Percentiles rank a stretch among this genome's conserved stretches.
phyloP scores from a whole-genome alignment of 1,140 invertebrate genomes.

The Drosophila seguyi region DNA sequence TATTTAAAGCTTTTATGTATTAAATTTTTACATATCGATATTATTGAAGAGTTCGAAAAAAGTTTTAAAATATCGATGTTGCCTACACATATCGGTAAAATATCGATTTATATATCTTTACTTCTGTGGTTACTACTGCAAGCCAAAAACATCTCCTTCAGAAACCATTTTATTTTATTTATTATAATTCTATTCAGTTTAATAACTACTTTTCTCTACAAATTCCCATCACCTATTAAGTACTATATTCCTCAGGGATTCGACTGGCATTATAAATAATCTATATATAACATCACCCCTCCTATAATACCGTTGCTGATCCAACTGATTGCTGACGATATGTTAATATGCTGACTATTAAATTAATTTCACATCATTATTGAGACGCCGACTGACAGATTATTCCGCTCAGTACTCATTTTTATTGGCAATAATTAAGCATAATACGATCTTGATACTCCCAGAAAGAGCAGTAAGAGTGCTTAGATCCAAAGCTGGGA shows the following conservation, averaged over 20 bases:
- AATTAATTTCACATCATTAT: conserved; percentile 32
- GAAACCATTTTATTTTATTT: too few relatives aligned
- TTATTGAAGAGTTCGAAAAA: too few relatives aligned
- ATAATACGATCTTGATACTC: neutral
- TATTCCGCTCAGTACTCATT: conserved; percentile 4
- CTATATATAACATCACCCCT: neutral
- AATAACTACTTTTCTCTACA: neutral
- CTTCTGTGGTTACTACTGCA: too few relatives aligned
- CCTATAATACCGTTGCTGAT: conserved; percentile 2
- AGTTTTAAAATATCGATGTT: too few relatives aligned
- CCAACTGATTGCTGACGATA: conserved; percentile 25
- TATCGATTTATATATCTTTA: too few relatives aligned
- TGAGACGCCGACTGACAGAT: conserved; percentile 10
- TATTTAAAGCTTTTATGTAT: too few relatives aligned
- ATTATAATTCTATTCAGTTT: too few relatives aligned
- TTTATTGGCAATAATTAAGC: conserved; percentile 7
- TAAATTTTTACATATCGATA: too few relatives aligned
- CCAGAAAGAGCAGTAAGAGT: neutral
- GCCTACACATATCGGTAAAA: too few relatives aligned
- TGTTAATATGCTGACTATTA: conserved; percentile 28
- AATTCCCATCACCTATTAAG: neutral
- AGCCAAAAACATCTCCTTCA: too few relatives aligned
- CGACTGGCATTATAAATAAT: neutral
- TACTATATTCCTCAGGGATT: neutral
- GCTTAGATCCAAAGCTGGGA: neutral